These are phyloP conservation scores for Actinostola sp. DNA, from an alignment of 92 coral and sea anemone genomes.

Conservation along the genomic window DNA sequence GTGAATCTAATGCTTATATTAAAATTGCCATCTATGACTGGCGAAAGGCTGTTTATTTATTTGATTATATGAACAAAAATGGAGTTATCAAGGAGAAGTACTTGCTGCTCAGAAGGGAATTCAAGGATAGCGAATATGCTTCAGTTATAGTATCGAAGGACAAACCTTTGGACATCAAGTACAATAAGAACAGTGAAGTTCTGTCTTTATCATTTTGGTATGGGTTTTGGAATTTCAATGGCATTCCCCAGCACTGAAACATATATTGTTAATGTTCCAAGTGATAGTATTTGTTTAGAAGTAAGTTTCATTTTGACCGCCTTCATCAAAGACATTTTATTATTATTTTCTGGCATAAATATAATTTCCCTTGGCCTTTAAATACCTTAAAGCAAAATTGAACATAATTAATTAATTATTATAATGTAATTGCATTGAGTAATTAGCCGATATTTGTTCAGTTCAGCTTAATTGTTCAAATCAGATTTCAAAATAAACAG, in stretches of 20 bases:
- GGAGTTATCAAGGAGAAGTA: slow-evolving; percentile 1
- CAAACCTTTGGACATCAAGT: slow-evolving; percentile 12
- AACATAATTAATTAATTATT: too few relatives aligned
- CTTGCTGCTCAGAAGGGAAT: slow-evolving; percentile 7
- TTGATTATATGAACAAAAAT: background rate
- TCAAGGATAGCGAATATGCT: slow-evolving; percentile 2
- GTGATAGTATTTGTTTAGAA: too few relatives aligned
- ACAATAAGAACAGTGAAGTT: slow-evolving; percentile 27
- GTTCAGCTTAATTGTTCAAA: too few relatives aligned
- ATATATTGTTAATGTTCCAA: background rate
- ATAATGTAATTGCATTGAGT: too few relatives aligned
- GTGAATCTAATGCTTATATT: slow-evolving; percentile 1
- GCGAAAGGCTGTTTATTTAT: slow-evolving; percentile 14
- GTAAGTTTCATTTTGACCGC: too few relatives aligned
- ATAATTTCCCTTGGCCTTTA: too few relatives aligned
- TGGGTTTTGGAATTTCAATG: slow-evolving; percentile 17
- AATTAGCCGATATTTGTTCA: too few relatives aligned
- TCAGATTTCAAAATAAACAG: too few relatives aligned
- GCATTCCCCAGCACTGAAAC: slow-evolving; percentile 22
- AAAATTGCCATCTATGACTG: background rate
- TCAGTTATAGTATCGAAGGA: slow-evolving; percentile 11
- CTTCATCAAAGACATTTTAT: too few relatives aligned
- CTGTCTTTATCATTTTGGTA: slow-evolving; percentile 9
- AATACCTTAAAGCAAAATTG: too few relatives aligned
- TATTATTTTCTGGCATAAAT: too few relatives aligned